Base-by-base conservation (phyloP, 1,140 invertebrate species). In the Orius laevigatus region DNA sequence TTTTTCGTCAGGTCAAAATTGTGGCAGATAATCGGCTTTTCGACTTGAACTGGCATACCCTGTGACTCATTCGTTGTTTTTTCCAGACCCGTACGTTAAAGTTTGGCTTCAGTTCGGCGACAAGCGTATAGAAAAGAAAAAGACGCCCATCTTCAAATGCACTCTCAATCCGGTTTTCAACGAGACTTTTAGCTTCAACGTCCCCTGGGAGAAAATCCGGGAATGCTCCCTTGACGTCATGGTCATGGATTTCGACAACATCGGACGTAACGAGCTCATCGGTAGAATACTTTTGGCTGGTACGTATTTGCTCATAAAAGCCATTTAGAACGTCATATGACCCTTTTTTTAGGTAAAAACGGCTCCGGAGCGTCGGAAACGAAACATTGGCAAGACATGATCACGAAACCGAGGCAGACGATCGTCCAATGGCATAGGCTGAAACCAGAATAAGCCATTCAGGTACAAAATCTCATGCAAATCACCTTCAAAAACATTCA, bases 381-480 rank as follows among this genome's bases (percentile, higher is more conserved):
- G 1, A 91, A 91, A 63, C 88, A 92, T 60, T 91, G 87, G 87
- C 84, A 89, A 59, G 89, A 94, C 60, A 94, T 94, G 90, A 90
- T 94, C 50, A 90, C 85, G 32, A 94, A 93, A 61, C 89, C 90
- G 2, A 69, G 88, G 51, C 87, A 93, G 66, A 89, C 84, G 48
- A 86, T 92, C 51, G 83, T 90, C 5, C 84, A 89, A 58, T 92
- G 87, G 87, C 89, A 94, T 63, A 77, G 84, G 57, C 70, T 86
- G 56, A 87, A 86, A 63, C 82, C 83, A 2, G 82, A 86, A 58
- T 86, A 84, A 76, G 56, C 11, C 35, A 49, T 20, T 16, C 8
- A 25, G 25, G 25, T 25, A 25, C 3, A 25, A 25, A 25, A n/a
- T n/a, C n/a, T n/a, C n/a, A n/a, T n/a, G n/a, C 35, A n/a, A 3